Percentiles rank a stretch among this genome's conserved stretches.
These are phyloP conservation scores for Pachypsylla venusta DNA, from an alignment of 1,140 invertebrate genomes.

Conservation along the genomic window DNA sequence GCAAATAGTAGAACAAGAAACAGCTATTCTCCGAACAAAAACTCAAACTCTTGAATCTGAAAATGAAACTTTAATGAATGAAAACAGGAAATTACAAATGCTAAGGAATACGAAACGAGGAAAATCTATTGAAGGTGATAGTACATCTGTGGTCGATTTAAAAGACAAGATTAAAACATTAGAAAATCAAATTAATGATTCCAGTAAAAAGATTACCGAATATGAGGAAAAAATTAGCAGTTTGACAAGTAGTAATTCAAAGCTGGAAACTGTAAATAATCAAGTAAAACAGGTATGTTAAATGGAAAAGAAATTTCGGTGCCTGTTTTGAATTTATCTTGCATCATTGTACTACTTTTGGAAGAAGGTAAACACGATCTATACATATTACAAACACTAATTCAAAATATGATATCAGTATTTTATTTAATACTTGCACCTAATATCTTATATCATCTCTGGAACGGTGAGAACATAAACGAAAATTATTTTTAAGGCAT, in stretches of 20 bases:
- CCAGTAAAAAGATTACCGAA: conserved; percentile 34
- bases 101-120: conserved; percentile 34
- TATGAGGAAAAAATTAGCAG: not conserved
- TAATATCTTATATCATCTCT: too few species aligned
- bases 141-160: conserved; percentile 27
- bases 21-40: conserved; percentile 43
- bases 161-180: conserved; percentile 43
- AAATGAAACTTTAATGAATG: conserved; percentile 52
- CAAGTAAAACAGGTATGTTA: not conserved
- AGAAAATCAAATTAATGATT: conserved; percentile 46
- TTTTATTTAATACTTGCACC: too few species aligned
- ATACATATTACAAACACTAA: too few species aligned
- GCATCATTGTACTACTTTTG: too few species aligned
- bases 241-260: not conserved
- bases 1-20: conserved; percentile 56
- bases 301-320: too few species aligned
- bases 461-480: too few species aligned
- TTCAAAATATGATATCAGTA: too few species aligned
- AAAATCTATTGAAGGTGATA: conserved; percentile 17
- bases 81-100: conserved; percentile 50
- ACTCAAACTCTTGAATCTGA: conserved; percentile 49
- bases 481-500: too few species aligned
- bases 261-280: not conserved
- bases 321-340: too few species aligned
- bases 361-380: too few species aligned